Percentiles rank a stretch among this genome's conserved stretches.
Evolutionary conservation across 2,797 vertebrate species (phyloP).

Genomic region (Platalea minor): DNA sequence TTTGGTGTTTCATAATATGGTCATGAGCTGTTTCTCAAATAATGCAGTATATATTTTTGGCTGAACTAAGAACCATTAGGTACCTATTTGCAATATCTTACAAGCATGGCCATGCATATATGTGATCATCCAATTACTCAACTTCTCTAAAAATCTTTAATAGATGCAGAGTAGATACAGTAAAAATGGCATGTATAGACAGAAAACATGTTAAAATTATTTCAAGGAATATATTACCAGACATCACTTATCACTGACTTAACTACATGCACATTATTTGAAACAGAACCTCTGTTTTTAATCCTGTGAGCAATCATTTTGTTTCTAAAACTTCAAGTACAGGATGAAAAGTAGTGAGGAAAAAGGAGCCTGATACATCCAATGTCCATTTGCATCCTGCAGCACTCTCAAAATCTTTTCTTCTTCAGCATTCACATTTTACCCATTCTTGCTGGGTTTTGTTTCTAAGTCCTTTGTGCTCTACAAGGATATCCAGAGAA

Average conservation of each 20-base stretch:
- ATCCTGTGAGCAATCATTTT: neutral
- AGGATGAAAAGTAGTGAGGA: neutral
- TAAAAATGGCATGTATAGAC: neutral
- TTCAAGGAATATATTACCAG: neutral
- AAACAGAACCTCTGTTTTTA: neutral
- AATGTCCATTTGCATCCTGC: neutral
- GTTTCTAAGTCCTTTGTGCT: neutral
- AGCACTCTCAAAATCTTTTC: neutral
- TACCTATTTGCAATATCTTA: neutral
- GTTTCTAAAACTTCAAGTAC: neutral
- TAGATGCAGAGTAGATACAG: neutral
- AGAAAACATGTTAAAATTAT: neutral
- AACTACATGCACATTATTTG: neutral
- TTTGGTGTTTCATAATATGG: neutral
- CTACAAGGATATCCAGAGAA: neutral
- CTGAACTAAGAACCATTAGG: neutral
- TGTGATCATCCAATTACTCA: neutral
- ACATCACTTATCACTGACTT: neutral
- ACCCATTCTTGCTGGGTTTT: neutral
- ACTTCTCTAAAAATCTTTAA: neutral
- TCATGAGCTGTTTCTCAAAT: neutral
- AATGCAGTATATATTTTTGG: neutral
- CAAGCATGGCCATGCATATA: neutral
- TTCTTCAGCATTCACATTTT: neutral
- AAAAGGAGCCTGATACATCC: neutral